Conservation (phyloP, 1,140 invertebrate genomes). For the Bicyclus anynana region DNA sequence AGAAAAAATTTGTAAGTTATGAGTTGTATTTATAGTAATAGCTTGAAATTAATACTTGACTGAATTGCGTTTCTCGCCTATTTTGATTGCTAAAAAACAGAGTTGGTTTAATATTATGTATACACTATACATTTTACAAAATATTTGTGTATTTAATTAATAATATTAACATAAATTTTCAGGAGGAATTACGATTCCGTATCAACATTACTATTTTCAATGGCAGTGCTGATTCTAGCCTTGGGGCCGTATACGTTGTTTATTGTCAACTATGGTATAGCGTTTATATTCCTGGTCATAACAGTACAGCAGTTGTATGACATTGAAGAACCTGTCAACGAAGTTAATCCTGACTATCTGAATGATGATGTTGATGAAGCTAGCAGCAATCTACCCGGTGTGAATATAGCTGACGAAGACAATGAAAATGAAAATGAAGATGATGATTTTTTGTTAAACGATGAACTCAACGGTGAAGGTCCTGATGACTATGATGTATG, state of each 20-base stretch:
- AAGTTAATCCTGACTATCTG: no score
- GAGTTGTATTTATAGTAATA: no score
- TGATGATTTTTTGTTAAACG: slow-evolving; percentile 7
- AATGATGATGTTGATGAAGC: slow-evolving; percentile 10
- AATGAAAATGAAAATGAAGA: slow-evolving; percentile 17
- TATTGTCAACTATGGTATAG: slow-evolving; percentile 78
- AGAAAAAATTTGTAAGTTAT: slow-evolving; percentile 69
- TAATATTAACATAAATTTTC: no score
- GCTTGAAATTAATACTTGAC: no score
- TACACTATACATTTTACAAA: no score
- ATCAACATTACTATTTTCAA: slow-evolving; percentile 67
- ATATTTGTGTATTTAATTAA: no score
- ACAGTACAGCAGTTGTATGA: slow-evolving; percentile 76
- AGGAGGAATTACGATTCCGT: slow-evolving; percentile 75
- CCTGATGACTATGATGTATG: slow-evolving; percentile 44
- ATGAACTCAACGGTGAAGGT: slow-evolving; percentile 17
- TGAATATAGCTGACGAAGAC: neutral
- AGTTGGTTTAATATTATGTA: no score
- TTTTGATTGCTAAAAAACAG: no score
- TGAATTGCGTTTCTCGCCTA: no score
- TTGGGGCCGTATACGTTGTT: slow-evolving; percentile 78
- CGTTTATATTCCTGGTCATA: slow-evolving; percentile 73
- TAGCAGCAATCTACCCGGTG: neutral
- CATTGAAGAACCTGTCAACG: slow-evolving; percentile 6
- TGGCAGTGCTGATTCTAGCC: slow-evolving; percentile 73